Evolutionary conservation across 2,797 vertebrate genomes (phyloP).

Genomic region (Chanos chanos): DNA sequence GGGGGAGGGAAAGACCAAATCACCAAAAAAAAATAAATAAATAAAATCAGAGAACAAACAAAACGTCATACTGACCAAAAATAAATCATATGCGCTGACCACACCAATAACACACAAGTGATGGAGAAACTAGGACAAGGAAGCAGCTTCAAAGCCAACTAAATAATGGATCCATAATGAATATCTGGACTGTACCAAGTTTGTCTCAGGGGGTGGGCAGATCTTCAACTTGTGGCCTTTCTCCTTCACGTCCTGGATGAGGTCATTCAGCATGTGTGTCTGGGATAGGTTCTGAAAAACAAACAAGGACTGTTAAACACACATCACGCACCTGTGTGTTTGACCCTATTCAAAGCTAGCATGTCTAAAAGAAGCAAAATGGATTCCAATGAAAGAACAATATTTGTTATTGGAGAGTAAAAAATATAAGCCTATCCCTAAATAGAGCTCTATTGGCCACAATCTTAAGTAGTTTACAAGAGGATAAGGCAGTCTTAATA

Average conservation of each 20-base stretch:
- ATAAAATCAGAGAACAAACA: not conserved
- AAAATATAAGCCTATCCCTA: too few species aligned
- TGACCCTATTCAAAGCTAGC: too few species aligned
- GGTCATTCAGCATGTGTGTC: slow-evolving; percentile 90
- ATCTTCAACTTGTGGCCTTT: slow-evolving; percentile 90
- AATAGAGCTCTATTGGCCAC: too few species aligned
- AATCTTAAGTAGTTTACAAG: too few species aligned
- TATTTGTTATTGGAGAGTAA: too few species aligned
- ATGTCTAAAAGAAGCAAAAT: too few species aligned
- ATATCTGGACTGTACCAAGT: slow-evolving; percentile 70
- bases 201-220: slow-evolving; percentile 74
- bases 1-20: not conserved
- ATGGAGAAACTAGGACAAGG: not conserved
- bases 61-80: not conserved
- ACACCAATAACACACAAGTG: not conserved
- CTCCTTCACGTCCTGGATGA: slow-evolving; percentile 91
- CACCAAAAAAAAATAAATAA: not conserved
- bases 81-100: not conserved
- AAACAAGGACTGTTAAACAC: slow-evolving; percentile 1
- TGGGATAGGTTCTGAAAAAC: slow-evolving; percentile 89
- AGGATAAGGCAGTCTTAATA: too few species aligned
- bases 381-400: too few species aligned
- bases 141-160: too few species aligned
- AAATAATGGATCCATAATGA: too few species aligned
- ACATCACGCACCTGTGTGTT: too few species aligned